Evolutionary conservation across 2,888 invertebrate genomes (phyloP).

Genomic region (Melolontha melolontha): DNA sequence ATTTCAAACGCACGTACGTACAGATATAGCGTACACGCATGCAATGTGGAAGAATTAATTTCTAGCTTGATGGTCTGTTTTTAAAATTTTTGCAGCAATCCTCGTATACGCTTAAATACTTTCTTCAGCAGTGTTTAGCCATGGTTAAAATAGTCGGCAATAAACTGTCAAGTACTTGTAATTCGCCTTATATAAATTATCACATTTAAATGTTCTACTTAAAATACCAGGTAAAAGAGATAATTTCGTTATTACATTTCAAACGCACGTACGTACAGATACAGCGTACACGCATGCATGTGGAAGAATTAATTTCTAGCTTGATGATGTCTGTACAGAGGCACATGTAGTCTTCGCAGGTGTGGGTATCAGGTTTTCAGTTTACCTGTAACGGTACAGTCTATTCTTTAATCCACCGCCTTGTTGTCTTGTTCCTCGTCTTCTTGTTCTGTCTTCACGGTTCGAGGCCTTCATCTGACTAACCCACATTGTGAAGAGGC

Average conservation of each 20-base stretch:
- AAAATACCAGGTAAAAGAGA: too few relatives aligned
- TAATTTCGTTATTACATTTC: neutral
- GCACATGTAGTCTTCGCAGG: slow-evolving; percentile 30
- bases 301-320: slow-evolving; percentile 20
- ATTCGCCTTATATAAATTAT: too few relatives aligned
- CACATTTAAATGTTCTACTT: too few relatives aligned
- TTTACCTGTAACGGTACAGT: slow-evolving; percentile 29
- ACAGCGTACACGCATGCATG: slow-evolving; percentile 11
- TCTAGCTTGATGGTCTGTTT: slow-evolving; percentile 10
- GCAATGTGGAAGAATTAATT: slow-evolving; percentile 29
- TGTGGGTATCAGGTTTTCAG: slow-evolving; percentile 37
- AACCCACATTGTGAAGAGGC: slow-evolving; percentile 27
- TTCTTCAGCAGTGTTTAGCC: too few relatives aligned
- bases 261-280: slow-evolving; percentile 16
- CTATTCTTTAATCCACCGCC: slow-evolving; percentile 18
- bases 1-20: slow-evolving; percentile 15
- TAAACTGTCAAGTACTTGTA: too few relatives aligned
- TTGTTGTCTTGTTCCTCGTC: slow-evolving; percentile 14
- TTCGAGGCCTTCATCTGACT: slow-evolving; percentile 37
- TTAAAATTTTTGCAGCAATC: too few relatives aligned
- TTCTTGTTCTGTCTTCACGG: slow-evolving; percentile 29
- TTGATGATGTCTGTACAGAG: slow-evolving; percentile 15
- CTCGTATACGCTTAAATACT: too few relatives aligned
- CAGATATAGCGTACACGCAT: slow-evolving; percentile 1
- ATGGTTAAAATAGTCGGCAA: too few relatives aligned